Conservation (phyloP, 2,797 vertebrate genomes). For the Paedocypris micromegethes region DNA sequence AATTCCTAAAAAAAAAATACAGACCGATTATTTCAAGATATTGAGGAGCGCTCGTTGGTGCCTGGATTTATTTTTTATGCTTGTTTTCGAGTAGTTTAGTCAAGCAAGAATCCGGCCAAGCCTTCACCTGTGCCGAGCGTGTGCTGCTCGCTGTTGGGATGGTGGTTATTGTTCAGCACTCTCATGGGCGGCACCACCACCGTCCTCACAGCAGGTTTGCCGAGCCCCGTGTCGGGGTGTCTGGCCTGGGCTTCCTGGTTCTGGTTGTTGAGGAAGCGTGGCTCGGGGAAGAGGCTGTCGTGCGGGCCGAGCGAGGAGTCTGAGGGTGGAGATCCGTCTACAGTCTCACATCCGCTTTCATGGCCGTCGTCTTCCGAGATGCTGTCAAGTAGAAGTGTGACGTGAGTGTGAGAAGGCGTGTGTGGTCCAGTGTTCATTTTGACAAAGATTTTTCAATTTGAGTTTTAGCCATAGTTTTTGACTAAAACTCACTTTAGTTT, state of each 20-base stretch:
- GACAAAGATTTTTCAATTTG: too few species aligned
- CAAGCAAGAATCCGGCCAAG: background rate
- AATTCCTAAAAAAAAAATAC: background rate
- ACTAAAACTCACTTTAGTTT: too few species aligned
- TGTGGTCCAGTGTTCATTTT: too few species aligned
- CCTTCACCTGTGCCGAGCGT: constrained; percentile 73
- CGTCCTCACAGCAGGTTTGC: constrained; percentile 76
- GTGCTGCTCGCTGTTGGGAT: constrained; percentile 62
- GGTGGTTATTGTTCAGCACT: constrained; percentile 74
- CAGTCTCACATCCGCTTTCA: constrained; percentile 90
- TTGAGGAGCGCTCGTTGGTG: too few species aligned
- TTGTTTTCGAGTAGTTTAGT: too few species aligned
- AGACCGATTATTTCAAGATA: too few species aligned
- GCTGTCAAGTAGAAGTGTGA: constrained; percentile 55
- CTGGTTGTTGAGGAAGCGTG: constrained; percentile 75
- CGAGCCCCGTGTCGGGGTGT: constrained; percentile 47
- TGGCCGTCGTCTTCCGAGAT: constrained; percentile 93
- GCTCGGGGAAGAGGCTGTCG: constrained; percentile 75
- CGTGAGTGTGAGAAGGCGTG: too few species aligned
- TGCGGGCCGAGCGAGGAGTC: constrained; percentile 74
- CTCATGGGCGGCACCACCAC: constrained; percentile 88
- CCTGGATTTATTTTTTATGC: background rate
- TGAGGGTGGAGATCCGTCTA: constrained; percentile 86
- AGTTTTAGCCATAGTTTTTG: too few species aligned
- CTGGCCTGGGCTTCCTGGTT: constrained; percentile 61